These are phyloP conservation scores for Carassius carassius DNA, from an alignment of 2,113 vertebrate species.

Conservation along the genomic window DNA sequence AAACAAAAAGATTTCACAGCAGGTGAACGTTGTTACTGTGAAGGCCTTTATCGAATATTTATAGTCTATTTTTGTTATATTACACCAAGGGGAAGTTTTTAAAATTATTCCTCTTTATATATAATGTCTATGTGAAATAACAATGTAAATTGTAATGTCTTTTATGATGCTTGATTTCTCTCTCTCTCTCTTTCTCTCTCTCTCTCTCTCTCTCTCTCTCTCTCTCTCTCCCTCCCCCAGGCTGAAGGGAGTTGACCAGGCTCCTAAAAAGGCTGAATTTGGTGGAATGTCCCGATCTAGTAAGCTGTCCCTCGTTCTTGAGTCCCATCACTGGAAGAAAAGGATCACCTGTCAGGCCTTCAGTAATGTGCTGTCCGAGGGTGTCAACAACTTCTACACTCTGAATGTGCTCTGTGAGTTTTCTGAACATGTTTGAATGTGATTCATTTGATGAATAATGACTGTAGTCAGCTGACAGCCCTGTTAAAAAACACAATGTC, in stretches of 20 bases:
- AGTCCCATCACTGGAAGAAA: slow-evolving; percentile 71
- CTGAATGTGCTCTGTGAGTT: slow-evolving; percentile 78
- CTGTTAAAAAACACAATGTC: too few species aligned
- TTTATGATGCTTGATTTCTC: background rate
- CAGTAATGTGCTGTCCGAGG: slow-evolving; percentile 69
- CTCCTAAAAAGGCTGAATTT: slow-evolving; percentile 59
- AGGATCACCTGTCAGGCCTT: slow-evolving; percentile 76
- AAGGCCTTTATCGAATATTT: slow-evolving; percentile 11
- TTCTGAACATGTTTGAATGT: background rate
- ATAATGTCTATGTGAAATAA: background rate
- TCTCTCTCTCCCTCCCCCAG: slow-evolving; percentile 52
- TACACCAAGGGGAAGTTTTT: background rate
- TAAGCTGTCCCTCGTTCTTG: slow-evolving; percentile 65
- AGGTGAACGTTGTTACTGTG: background rate
- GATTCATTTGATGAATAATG: background rate
- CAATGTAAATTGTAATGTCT: background rate
- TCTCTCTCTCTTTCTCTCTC: background rate
- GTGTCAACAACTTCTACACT: slow-evolving; percentile 73
- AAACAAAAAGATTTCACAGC: slow-evolving; percentile 34
- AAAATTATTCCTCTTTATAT: background rate
- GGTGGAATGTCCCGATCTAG: slow-evolving; percentile 72
- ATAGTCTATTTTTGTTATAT: background rate
- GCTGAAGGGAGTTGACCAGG: slow-evolving; percentile 63
- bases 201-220: background rate
- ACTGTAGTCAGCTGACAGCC: too few species aligned